A percentile compares a stretch with the other conserved stretches of the same genome.
These are phyloP conservation scores for Indicator maculatus DNA, from an alignment of 2,113 vertebrate genomes.

Conservation along the genomic window DNA sequence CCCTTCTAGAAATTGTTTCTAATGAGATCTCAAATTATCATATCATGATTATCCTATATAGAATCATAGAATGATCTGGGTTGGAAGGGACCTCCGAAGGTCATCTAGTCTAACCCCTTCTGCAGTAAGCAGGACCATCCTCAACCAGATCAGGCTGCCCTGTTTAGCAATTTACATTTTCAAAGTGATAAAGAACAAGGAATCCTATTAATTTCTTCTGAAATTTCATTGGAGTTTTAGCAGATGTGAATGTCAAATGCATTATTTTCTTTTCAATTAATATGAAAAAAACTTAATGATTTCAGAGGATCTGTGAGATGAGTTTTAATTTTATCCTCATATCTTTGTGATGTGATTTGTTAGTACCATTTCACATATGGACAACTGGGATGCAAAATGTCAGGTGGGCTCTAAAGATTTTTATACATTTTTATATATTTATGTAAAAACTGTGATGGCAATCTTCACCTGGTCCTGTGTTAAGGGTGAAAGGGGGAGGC, in stretches of 20 bases:
- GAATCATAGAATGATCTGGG: neutral
- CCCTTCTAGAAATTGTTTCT: neutral
- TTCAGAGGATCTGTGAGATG: neutral
- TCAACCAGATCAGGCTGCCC: too few relatives aligned
- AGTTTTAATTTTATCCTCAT: neutral
- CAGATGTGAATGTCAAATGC: neutral
- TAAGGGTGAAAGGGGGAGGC: neutral
- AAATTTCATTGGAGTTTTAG: neutral
- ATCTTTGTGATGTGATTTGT: neutral
- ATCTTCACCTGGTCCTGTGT: accelerated
- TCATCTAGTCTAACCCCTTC: too few relatives aligned
- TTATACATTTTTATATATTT: too few relatives aligned
- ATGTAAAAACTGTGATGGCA: neutral
- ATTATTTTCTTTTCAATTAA: neutral
- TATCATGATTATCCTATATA: neutral
- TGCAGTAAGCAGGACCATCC: too few relatives aligned
- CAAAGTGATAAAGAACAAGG: neutral
- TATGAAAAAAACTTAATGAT: neutral
- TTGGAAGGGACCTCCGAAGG: too few relatives aligned
- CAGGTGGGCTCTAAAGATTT: neutral
- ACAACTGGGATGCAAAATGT: neutral
- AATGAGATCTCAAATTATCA: neutral
- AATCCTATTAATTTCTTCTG: neutral
- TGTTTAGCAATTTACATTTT: neutral
- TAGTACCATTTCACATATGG: neutral